A percentile compares a stretch with the other conserved stretches of the same genome.
Conservation (phyloP, 2,888 invertebrate genomes). For the Steinernema carpocapsae region DNA sequence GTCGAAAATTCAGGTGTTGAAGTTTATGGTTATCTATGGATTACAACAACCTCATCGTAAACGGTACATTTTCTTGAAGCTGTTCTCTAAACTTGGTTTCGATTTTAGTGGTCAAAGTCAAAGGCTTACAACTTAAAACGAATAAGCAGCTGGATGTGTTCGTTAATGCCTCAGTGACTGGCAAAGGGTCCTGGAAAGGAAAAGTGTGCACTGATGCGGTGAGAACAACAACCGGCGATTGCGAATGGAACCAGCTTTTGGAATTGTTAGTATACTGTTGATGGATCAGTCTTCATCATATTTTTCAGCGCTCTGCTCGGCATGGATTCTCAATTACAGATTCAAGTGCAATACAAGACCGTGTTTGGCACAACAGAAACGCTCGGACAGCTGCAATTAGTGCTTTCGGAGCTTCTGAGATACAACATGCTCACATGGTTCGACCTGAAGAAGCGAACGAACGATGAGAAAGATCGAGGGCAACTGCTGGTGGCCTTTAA, state of each 20-base stretch:
- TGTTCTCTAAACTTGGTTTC: background rate
- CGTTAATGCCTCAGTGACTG: slow-evolving; percentile 42
- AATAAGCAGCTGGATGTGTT: slow-evolving; percentile 51
- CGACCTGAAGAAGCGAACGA: slow-evolving; percentile 34
- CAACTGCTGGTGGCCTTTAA: slow-evolving; percentile 51
- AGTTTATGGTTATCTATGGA: slow-evolving; percentile 6
- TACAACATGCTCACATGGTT: slow-evolving; percentile 36
- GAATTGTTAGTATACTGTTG: slow-evolving; percentile 58
- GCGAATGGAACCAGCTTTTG: slow-evolving; percentile 62
- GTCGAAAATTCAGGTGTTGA: background rate
- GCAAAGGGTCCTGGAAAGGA: slow-evolving; percentile 46
- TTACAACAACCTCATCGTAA: slow-evolving; percentile 13
- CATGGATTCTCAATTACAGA: slow-evolving; percentile 50
- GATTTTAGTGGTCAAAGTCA: slow-evolving; percentile 54
- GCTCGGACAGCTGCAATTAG: slow-evolving; percentile 42
- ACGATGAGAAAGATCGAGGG: slow-evolving; percentile 46
- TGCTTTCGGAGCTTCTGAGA: slow-evolving; percentile 37
- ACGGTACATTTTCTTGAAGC: background rate
- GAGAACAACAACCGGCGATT: slow-evolving; percentile 46
- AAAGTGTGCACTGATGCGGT: slow-evolving; percentile 47
- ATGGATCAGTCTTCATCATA: background rate
- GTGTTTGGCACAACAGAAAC: slow-evolving; percentile 53
- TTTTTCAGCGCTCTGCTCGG: slow-evolving; percentile 57
- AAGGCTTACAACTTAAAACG: slow-evolving; percentile 58
- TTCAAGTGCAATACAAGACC: slow-evolving; percentile 56